Evolutionary conservation across 1,140 invertebrate species (phyloP), one percentile per base, ranked within the genome.

Genomic region (Atopsyche davidsoni): DNA sequence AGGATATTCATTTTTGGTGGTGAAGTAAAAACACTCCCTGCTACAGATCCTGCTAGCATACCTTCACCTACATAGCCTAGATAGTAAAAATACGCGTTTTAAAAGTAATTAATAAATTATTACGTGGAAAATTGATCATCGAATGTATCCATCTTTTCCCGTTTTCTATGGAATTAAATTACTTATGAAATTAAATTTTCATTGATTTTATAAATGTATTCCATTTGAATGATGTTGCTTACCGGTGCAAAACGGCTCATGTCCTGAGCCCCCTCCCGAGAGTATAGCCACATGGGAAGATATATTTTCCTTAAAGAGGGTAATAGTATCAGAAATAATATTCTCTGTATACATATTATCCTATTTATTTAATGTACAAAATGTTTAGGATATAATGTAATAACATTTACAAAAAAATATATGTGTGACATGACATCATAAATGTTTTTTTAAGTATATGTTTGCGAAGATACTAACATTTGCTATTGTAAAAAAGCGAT

Each of bases 241-340:
- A 86, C 84, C 85, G 70, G 79, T 78, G 53, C 78, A 72, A 68
- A 86, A 86, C 11, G 90, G 90, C 67, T 94, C 90, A 64, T 92
- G 90, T 3, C 90, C 90, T 14, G 87, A 87, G 14, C 90, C 89
- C 17, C 89, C 89, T 2, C 89, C 89, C 51, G 79, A 79, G n/a
- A 92, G 65, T 1, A 92, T 47, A 1, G 79, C 77, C 4, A 91
- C 87, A 62, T 79, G 79, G 10, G 73, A 67, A 13, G 61, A 60
- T 68, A 66, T 51, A 67, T 61, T 57, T 76, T 76, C 66, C 79
- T 57, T 34, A 77, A 69, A 61, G 4, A 46, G 19, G 25, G 53
- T 53, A 42, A 47, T 22, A 48, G 13, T 18, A 17, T 40, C 6
- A 7, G 3, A 13, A 10, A 11, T 17, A 38, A 24, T 4, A 35